These are phyloP conservation scores for Aporophyla nigra DNA, from an alignment of 2,888 invertebrate species.

Conservation along the genomic window DNA sequence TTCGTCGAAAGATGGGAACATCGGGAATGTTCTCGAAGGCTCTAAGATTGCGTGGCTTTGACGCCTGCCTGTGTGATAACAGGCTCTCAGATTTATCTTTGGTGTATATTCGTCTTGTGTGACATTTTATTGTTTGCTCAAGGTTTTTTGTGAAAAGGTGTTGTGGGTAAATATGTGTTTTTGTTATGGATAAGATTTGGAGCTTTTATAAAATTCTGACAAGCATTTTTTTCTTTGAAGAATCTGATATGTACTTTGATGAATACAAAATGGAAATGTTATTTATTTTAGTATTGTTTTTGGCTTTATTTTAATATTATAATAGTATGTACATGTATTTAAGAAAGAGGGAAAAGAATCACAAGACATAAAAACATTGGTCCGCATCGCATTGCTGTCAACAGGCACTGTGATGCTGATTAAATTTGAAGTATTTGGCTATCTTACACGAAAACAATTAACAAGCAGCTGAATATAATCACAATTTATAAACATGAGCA, in stretches of 20 bases:
- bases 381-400: neutral
- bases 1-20: constrained; percentile 45
- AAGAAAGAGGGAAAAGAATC: neutral
- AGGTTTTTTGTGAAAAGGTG: constrained; percentile 19
- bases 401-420: too few relatives aligned
- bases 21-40: constrained; percentile 49
- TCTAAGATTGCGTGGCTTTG: constrained; percentile 66
- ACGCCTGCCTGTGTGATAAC: constrained; percentile 52
- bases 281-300: too few relatives aligned
- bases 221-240: neutral
- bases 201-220: neutral
- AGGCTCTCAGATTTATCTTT: constrained; percentile 53
- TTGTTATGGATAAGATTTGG: constrained; percentile 13
- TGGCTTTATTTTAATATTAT: too few relatives aligned
- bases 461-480: neutral
- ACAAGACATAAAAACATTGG: neutral
- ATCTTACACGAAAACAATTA: neutral
- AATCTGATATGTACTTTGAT: neutral
- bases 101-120: constrained; percentile 47
- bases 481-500: neutral
- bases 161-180: constrained; percentile 27
- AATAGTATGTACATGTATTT: too few relatives aligned
- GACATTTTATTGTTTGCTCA: constrained; percentile 47
- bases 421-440: too few relatives aligned
- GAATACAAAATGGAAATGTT: too few relatives aligned